These are phyloP conservation scores for Micropoecilia bifurca DNA, from an alignment of 2,797 vertebrate genomes.

Conservation along the genomic window DNA sequence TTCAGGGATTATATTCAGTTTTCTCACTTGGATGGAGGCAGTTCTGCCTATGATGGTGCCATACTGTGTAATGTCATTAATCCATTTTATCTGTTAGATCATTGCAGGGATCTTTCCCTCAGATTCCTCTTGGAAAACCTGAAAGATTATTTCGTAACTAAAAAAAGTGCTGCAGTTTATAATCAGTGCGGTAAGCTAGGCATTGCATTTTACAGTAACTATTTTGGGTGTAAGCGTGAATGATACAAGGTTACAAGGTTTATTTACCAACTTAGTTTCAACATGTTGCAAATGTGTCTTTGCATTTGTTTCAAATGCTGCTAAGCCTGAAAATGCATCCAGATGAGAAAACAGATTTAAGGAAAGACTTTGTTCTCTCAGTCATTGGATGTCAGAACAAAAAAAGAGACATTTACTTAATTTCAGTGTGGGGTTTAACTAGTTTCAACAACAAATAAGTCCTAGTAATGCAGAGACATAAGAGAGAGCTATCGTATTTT, in stretches of 20 bases:
- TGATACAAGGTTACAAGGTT: background rate
- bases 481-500: conserved; percentile 42
- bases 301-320: conserved; percentile 20
- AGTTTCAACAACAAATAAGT: conserved; percentile 37
- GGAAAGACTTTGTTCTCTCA: conserved; percentile 17
- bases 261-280: conserved; percentile 6
- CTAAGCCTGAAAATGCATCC: conserved; percentile 31
- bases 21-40: conserved; percentile 29
- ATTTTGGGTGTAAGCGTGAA: background rate
- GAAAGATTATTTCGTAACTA: background rate
- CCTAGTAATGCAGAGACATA: conserved; percentile 34
- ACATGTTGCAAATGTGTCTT: conserved; percentile 27
- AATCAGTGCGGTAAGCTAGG: background rate
- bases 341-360: conserved; percentile 45
- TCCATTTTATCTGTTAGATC: conserved; percentile 35
- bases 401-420: conserved; percentile 1
- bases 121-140: conserved; percentile 19
- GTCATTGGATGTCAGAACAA: conserved; percentile 17
- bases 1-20: conserved; percentile 18
- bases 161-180: background rate
- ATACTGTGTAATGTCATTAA: conserved; percentile 40
- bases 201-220: background rate
- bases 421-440: conserved; percentile 24
- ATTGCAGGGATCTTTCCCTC: conserved; percentile 14
- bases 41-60: conserved; percentile 18